A percentile compares a stretch with the other conserved stretches of the same genome.
phyloP scores from a whole-genome alignment of 37 sponge, comb jelly and placozoan genomes.

The Oscarella lobularis region DNA sequence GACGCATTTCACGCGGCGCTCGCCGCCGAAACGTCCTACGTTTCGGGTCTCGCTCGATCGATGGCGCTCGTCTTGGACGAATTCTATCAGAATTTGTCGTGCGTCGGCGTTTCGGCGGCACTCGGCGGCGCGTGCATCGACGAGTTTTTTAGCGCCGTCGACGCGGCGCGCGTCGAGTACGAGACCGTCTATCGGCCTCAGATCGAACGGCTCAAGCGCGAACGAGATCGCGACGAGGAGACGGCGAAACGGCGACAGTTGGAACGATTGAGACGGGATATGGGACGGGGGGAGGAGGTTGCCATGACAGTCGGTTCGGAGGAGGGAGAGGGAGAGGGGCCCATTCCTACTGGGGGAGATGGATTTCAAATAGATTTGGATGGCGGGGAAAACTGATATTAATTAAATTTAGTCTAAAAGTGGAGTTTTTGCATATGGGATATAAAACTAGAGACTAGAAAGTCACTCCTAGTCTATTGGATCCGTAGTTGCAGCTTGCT shows the following conservation, averaged over 20 bases:
- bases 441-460: too few relatives aligned
- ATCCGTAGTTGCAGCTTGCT: too few relatives aligned
- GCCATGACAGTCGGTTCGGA: background rate
- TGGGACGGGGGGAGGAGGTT: slow-evolving; percentile 16
- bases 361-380: too few relatives aligned
- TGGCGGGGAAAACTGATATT: too few relatives aligned
- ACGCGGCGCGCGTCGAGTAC: slow-evolving; percentile 57
- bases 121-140: slow-evolving; percentile 57
- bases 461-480: too few relatives aligned
- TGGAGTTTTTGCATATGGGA: too few relatives aligned
- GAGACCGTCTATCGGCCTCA: slow-evolving; percentile 36
- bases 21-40: slow-evolving; percentile 69
- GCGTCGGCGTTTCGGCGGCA: slow-evolving; percentile 83
- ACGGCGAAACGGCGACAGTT: slow-evolving; percentile 17
- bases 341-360: too few relatives aligned
- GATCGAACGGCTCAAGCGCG: slow-evolving; percentile 13
- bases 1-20: slow-evolving; percentile 77
- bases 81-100: slow-evolving; percentile 74
- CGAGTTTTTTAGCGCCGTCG: slow-evolving; percentile 60
- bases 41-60: slow-evolving; percentile 69
- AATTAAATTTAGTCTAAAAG: too few relatives aligned
- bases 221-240: slow-evolving; percentile 1
- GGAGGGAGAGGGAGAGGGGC: too few relatives aligned
- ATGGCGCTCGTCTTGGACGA: slow-evolving; percentile 96
- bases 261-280: slow-evolving; percentile 14